Base-by-base conservation (phyloP, 2,888 invertebrate genomes). In the Pristionchus arcanus region DNA sequence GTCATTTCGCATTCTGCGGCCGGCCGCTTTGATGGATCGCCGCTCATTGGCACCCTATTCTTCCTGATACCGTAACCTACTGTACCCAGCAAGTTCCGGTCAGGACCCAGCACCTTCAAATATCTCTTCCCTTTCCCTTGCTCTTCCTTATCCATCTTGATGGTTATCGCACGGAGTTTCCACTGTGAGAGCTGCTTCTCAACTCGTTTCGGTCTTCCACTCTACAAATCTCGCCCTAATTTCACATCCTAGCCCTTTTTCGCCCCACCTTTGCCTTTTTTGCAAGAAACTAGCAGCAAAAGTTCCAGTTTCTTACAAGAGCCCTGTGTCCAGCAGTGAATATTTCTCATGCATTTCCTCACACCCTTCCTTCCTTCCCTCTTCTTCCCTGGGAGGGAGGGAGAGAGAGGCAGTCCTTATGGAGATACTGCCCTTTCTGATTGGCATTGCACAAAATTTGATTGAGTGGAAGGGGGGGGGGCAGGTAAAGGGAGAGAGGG, bases 401-500 rank as follows among this genome's bases (percentile, higher is more conserved):
- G 81, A 11, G 81, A 49, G 28, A 81, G 81, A 81, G n/a, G n/a
- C n/a, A n/a, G 49, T 59, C 55, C 84, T 84, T 55, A 55, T 63
- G 59, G 59, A 63, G 13, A 28, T 55, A 68, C 55, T 63, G 74
- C 87, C 87, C 74, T 88, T 88, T 88, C 87, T 88, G 87, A 88
- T 88, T 88, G 87, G 87, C 87, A 74, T 71, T 88, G 87, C 81
- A 81, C 81, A 88, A 88, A 74, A 88, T 88, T 88, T 88, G 87
- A 88, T 88, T 88, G 87, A 88, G 74, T 88, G 49, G 55, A 25
- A n/a, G 25, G 55, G 31, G 34, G 53, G 66, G 66, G 19, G 25
- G n/a, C 1, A 25, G 66, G 68, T 0, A 19, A 68, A 31, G 49
- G 19, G 19, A 55, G 21, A 31, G 55, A 42, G 55, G 28, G n/a